These are phyloP conservation scores for Phoxinus dragarum DNA, from an alignment of 2,797 vertebrate genomes.

Conservation along the genomic window DNA sequence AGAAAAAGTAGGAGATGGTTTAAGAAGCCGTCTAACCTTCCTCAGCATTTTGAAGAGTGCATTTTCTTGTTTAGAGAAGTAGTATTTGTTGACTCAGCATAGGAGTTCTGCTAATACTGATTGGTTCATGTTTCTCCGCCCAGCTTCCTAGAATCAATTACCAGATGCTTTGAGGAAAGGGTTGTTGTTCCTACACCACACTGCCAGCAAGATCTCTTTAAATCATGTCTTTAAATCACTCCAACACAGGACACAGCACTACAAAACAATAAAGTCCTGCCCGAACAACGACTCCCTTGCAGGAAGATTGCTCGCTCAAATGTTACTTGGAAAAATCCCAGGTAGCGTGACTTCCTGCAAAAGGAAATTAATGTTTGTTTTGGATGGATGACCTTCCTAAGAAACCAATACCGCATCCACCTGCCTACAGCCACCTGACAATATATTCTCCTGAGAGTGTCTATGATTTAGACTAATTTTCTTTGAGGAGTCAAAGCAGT, in stretches of 20 bases:
- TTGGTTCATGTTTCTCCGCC: constrained; percentile 3
- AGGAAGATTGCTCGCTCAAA: constrained; percentile 26
- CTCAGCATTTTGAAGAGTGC: not conserved
- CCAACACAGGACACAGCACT: constrained; percentile 1
- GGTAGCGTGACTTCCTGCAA: constrained; percentile 22
- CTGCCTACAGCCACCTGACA: constrained; percentile 15
- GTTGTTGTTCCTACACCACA: constrained; percentile 15
- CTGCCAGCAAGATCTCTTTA: constrained; percentile 37
- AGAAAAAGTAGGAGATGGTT: not conserved
- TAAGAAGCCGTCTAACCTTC: not conserved
- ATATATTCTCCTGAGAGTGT: not conserved
- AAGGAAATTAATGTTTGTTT: constrained; percentile 46
- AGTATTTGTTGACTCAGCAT: constrained; percentile 21
- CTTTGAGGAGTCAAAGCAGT: constrained; percentile 18
- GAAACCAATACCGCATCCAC: constrained; percentile 40
- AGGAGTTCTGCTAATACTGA: constrained; percentile 20
- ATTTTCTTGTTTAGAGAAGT: constrained; percentile 22
- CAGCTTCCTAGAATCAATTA: constrained; percentile 41
- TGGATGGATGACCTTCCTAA: constrained; percentile 23
- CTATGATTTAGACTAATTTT: constrained; percentile 40
- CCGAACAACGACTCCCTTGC: constrained; percentile 1
- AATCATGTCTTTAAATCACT: constrained; percentile 38
- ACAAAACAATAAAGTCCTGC: constrained; percentile 24
- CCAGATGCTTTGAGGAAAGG: constrained; percentile 30
- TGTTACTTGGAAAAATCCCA: constrained; percentile 14